A percentile compares a stretch with the other conserved stretches of the same genome.
Conservation (phyloP, 2,888 invertebrate species). For the Anagyrus pseudococci region DNA sequence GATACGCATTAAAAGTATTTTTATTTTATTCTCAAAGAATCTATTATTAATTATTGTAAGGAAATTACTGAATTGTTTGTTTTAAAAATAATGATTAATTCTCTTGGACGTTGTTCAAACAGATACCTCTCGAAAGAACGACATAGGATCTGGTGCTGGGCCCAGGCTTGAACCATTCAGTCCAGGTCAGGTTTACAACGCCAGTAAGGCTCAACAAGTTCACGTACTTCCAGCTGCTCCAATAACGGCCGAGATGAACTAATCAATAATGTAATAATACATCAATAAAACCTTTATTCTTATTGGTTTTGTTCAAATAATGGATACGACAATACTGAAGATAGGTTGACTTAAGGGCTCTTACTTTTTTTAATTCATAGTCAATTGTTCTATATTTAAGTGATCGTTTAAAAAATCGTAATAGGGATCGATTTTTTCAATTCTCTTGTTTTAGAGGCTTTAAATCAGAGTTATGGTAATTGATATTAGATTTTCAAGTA, state of each 20-base stretch:
- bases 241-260: slow-evolving; percentile 41
- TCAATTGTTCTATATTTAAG: no score
- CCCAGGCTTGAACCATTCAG: slow-evolving; percentile 88
- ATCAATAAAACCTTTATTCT: not conserved
- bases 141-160: slow-evolving; percentile 67
- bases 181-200: slow-evolving; percentile 91
- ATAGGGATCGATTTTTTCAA: no score
- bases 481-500: not conserved
- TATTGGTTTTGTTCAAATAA: slow-evolving; percentile 11
- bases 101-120: no score
- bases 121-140: slow-evolving; percentile 63
- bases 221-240: slow-evolving; percentile 73
- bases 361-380: not conserved
- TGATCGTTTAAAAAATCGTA: no score
- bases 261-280: not conserved
- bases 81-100: no score
- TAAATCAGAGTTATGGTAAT: no score
- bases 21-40: slow-evolving; percentile 2
- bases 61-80: not conserved
- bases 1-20: slow-evolving; percentile 3
- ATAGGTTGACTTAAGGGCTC: slow-evolving; percentile 15
- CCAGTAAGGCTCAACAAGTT: slow-evolving; percentile 88
- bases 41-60: slow-evolving; percentile 14
- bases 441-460: no score
- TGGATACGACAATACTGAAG: slow-evolving; percentile 22